Base-by-base conservation (phyloP, 2,113 vertebrate species). In the Zingel zingel region DNA sequence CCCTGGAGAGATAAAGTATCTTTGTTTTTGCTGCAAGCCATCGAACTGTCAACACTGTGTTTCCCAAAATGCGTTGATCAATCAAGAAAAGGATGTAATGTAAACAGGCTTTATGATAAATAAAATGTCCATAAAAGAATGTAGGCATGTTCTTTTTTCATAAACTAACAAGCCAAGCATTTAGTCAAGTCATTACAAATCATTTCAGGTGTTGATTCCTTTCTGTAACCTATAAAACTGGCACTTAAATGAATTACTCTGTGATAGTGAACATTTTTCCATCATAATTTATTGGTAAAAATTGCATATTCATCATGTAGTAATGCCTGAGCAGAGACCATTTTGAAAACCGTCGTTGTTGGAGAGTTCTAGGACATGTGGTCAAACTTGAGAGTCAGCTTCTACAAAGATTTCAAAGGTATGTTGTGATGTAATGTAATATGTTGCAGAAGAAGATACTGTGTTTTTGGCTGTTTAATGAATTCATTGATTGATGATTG, bases 1-100 rank as follows among this genome's bases (percentile, higher is more conserved):
- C 58, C 81, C 74, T 6, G 15, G 72, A 82, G 76, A 48, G 21
- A 62, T 14, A 51, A 73, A 66, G 12, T 10, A 43, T 81, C 18
- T 70, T 19, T 10, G 48, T 63, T 27, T 70, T 36, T 61, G 45
- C n/a, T 43, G 8, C 25, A 53, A 82, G 43, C 12, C 47, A 30
- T 47, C 30, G 16, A 64, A 66, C 23, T 59, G 53, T 23, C 50
- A 57, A 53, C 18, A 21, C 21, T 16, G 2, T 16, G 11, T 66
- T 48, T 84, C 39, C 59, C 30, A 81, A 67, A 54, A 58, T n/a
- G 33, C 19, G 57, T 27, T 5, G 5, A 36, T 43, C 10, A 1
- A 63, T 66, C 21, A 68, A 61, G 13, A 0, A 65, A 36, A 51
- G 33, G 25, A 15, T 30, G 21, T 8, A 19, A 12, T 48, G 36